A percentile compares a stretch with the other conserved stretches of the same genome.
These are phyloP conservation scores for Tetrax tetrax DNA, from an alignment of 2,113 vertebrate genomes.

Conservation along the genomic window DNA sequence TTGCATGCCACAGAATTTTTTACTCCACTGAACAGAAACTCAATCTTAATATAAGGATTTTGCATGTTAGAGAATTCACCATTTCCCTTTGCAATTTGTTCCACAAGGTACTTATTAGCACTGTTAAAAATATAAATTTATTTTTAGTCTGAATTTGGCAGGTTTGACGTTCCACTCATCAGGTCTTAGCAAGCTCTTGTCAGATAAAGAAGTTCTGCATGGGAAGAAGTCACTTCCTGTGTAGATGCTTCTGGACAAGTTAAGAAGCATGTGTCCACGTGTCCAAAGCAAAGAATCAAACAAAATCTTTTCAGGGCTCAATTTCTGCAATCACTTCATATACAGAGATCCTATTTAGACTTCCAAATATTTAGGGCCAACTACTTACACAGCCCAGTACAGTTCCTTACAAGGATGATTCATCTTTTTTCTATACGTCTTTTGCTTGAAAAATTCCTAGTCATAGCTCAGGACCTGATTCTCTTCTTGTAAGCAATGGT, in stretches of 20 bases:
- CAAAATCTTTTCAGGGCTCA: background rate
- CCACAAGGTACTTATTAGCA: background rate
- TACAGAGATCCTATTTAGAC: background rate
- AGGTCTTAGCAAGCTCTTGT: background rate
- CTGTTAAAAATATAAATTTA: background rate
- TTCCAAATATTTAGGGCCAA: background rate
- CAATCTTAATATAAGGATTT: background rate
- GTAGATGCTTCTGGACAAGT: background rate
- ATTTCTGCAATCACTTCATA: background rate
- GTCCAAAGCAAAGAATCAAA: background rate
- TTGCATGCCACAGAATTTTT: background rate
- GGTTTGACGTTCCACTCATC: background rate
- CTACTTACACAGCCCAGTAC: background rate
- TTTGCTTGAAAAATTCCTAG: background rate
- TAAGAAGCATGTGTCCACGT: background rate
- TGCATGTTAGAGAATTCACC: background rate
- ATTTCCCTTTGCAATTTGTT: background rate
- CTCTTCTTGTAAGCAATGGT: background rate
- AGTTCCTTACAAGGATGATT: background rate
- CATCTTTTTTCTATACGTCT: background rate
- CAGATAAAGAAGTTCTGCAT: background rate
- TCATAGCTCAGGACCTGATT: background rate
- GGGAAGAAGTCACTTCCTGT: background rate
- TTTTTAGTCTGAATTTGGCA: background rate
- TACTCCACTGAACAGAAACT: background rate